Evolutionary conservation across 2,797 vertebrate genomes (phyloP).

Genomic region (Oryzias sinensis): DNA sequence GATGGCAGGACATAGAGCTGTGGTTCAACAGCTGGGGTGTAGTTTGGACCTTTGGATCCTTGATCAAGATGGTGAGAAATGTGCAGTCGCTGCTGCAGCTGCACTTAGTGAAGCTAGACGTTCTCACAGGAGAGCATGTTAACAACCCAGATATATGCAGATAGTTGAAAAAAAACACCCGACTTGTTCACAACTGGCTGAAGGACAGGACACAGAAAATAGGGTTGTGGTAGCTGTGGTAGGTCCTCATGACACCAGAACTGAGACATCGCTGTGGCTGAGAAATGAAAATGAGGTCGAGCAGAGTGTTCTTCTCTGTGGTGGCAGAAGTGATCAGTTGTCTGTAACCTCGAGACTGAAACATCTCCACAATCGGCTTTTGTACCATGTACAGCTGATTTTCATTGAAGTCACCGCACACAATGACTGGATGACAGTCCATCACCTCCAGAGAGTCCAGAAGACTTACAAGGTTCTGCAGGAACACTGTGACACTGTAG

Average conservation of each 20-base stretch:
- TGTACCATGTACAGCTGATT: neutral
- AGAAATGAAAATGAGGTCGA: conserved; percentile 3
- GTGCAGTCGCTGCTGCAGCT: too few species aligned
- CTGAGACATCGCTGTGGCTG: neutral
- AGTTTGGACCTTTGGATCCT: too few species aligned
- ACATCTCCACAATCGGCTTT: conserved; percentile 17
- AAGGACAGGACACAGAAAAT: neutral
- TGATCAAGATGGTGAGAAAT: too few species aligned
- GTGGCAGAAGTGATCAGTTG: conserved; percentile 29
- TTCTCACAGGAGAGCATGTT: too few species aligned
- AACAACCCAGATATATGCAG: too few species aligned
- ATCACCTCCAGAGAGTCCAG: conserved; percentile 17
- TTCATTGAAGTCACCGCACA: conserved; percentile 25
- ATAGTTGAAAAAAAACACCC: too few species aligned
- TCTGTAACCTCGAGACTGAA: conserved; percentile 5
- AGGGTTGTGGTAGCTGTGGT: neutral
- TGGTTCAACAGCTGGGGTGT: too few species aligned
- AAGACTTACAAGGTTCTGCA: too few species aligned
- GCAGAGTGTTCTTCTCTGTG: conserved; percentile 12
- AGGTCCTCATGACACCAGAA: conserved; percentile 1
- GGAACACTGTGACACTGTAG: neutral
- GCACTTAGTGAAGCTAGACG: too few species aligned
- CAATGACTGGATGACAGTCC: conserved; percentile 19
- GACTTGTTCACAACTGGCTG: neutral
- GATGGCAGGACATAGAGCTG: too few species aligned